These are phyloP conservation scores for Pithys albifrons DNA, from an alignment of 2,113 vertebrate genomes.

Conservation along the genomic window DNA sequence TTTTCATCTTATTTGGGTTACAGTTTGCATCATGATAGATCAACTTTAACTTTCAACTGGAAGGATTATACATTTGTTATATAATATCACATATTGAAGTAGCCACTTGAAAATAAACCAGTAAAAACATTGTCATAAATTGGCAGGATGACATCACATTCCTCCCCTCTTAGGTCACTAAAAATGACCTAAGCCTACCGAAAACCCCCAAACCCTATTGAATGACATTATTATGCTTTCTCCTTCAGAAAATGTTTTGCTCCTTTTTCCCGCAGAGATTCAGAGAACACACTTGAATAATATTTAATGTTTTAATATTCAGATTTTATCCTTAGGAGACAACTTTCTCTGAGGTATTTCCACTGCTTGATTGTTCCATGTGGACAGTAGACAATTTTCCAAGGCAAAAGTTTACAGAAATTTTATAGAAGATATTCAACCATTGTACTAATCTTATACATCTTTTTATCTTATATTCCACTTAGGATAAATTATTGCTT, in stretches of 20 bases:
- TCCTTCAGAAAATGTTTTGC: not conserved
- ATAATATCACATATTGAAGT: not conserved
- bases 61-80: not conserved
- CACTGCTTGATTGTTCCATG: not conserved
- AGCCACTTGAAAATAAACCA: not conserved
- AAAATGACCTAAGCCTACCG: not conserved
- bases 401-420: not conserved
- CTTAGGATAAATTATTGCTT: not conserved
- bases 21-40: not conserved
- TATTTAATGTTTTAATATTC: not conserved
- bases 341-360: not conserved
- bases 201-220: not conserved
- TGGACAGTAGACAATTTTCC: not conserved
- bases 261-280: not conserved
- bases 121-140: not conserved
- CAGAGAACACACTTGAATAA: not conserved
- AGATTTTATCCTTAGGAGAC: not conserved
- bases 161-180: not conserved
- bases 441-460: not conserved
- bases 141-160: not conserved
- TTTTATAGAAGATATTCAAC: not conserved
- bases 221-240: not conserved
- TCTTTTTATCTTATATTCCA: not conserved
- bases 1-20: not conserved
- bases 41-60: not conserved